phyloP scores from a whole-genome alignment of 1,140 invertebrate genomes.

The Drosophila pallidifrons region DNA sequence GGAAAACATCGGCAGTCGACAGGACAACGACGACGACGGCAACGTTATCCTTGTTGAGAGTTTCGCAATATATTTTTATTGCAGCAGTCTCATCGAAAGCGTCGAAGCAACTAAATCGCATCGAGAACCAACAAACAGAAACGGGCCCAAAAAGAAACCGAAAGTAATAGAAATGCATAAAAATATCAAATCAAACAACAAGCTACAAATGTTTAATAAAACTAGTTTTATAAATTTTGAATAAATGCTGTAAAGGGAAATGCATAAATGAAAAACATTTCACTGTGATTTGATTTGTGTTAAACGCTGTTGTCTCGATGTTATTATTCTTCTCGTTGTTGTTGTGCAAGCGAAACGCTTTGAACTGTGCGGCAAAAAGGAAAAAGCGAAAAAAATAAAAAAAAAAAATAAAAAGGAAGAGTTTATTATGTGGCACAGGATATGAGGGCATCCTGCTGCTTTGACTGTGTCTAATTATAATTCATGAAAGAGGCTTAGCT shows the following conservation, averaged over 20 bases:
- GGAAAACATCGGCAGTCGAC: slow-evolving; percentile 45
- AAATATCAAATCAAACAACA: slow-evolving; percentile 5
- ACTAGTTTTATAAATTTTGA: background rate
- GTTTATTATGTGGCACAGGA: background rate
- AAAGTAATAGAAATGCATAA: slow-evolving; percentile 15
- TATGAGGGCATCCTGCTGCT: slow-evolving; percentile 1
- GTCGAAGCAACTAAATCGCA: slow-evolving; percentile 72
- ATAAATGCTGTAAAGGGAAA: background rate
- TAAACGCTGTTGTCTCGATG: too few relatives aligned
- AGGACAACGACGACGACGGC: slow-evolving; percentile 47
- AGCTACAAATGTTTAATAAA: background rate
- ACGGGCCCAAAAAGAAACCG: slow-evolving; percentile 20
- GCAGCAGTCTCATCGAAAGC: slow-evolving; percentile 78
- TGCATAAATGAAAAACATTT: background rate
- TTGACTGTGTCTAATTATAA: background rate
- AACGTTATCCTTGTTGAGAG: slow-evolving; percentile 82
- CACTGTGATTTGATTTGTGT: slow-evolving; percentile 6
- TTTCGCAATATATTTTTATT: slow-evolving; percentile 83
- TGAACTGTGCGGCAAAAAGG: slow-evolving; percentile 28
- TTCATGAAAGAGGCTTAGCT: slow-evolving; percentile 1
- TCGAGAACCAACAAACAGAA: slow-evolving; percentile 39
- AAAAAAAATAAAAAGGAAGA: slow-evolving; percentile 1
- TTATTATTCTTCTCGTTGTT: slow-evolving; percentile 1
- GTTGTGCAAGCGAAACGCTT: slow-evolving; percentile 28
- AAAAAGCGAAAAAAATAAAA: slow-evolving; percentile 2